Base-by-base conservation (phyloP, 2,797 vertebrate species). In the Australoheros facetus region DNA sequence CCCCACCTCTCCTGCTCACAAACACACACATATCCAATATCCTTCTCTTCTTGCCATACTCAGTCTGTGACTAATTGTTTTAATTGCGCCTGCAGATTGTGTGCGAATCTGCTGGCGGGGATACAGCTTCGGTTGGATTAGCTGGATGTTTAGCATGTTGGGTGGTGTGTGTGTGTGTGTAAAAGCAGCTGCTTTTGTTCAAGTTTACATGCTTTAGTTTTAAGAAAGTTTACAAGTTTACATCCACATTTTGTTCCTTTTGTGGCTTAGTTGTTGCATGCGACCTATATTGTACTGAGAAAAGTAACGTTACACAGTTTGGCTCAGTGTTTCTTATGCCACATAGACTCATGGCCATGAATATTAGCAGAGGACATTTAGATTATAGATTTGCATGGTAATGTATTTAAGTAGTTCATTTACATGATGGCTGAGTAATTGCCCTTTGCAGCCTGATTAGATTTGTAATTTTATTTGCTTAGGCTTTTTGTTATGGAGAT, bases 21-120 rank as follows among this genome's bases (percentile, higher is more conserved):
- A 16, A 76, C 54, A 59, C 26, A 54, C 56, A 69, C 70, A 74
- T 32, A 62, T 71, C 45, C 56, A 71, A 14, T 71, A 28, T 56
- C 73, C 59, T 64, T 37, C 21, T 66, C 53, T 77, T 73, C 80
- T 54, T 77, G 30, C 28, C 45, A 78, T 93, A 92, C 92, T 92
- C 88, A 64, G 71, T 57, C 51, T 71, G 73, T 91, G 92, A 94
- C 92, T 93, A 92, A 93, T 93, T 79, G 78, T 85, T 93, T 88
- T 91, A 94, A 94, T 94, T 87, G 78, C 21, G 75, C 37, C 82
- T 77, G 56, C 48, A 53, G 71, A 71, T 71, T 73, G 62, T 75
- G 62, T 69, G 48, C 26, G 30, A 53, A 19, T 53, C 17, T 51
- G 21, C 55, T 62, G 8, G 30, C 23, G 48, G 19, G 7, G 56